phyloP scores from a whole-genome alignment of 2,888 invertebrate genomes.

The Amphimallon solstitiale region DNA sequence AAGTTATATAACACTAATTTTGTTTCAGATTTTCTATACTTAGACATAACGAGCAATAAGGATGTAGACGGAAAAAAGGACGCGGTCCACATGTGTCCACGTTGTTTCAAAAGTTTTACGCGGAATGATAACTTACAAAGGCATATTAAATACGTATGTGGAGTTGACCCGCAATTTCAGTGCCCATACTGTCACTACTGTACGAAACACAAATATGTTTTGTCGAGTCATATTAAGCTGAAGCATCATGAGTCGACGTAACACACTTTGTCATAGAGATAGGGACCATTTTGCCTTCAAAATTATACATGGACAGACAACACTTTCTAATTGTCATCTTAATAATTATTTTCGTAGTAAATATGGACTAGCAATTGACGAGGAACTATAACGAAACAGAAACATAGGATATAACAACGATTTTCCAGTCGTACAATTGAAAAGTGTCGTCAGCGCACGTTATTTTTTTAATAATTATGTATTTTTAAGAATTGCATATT shows the following conservation, averaged over 20 bases:
- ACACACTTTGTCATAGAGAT: background rate
- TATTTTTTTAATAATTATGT: no score
- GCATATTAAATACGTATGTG: slow-evolving; percentile 33
- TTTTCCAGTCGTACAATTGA: no score
- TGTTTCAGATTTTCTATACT: slow-evolving; percentile 35
- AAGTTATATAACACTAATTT: slow-evolving; percentile 14
- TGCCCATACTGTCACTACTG: slow-evolving; percentile 68
- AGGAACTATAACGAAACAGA: no score
- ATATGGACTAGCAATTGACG: no score
- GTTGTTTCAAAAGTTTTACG: slow-evolving; percentile 41
- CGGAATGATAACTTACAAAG: slow-evolving; percentile 42
- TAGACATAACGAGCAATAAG: slow-evolving; percentile 22
- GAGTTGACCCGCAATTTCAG: slow-evolving; percentile 55
- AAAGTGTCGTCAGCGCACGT: no score
- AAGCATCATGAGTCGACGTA: background rate
- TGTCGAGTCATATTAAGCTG: slow-evolving; percentile 32
- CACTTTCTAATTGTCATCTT: no score
- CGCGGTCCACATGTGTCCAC: slow-evolving; percentile 23
- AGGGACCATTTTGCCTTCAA: no score
- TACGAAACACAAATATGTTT: slow-evolving; percentile 70
- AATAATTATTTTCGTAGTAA: no score
- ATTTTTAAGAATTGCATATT: no score
- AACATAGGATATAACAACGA: no score
- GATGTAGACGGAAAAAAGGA: slow-evolving; percentile 15
- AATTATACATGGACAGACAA: no score